Evolutionary conservation across 2,888 invertebrate species (phyloP).

Genomic region (Tetheella fluctuosa): DNA sequence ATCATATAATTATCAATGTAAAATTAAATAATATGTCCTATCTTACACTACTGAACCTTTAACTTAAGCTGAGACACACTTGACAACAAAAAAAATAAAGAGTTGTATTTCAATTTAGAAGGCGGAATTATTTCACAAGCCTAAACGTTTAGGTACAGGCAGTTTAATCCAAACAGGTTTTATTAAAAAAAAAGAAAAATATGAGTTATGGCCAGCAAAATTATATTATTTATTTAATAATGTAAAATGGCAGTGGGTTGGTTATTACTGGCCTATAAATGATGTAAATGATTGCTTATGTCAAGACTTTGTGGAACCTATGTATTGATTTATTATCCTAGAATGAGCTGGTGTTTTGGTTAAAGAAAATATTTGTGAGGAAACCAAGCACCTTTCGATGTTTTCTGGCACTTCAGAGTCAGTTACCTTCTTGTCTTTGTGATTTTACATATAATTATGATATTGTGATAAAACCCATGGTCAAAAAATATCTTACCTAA

Average conservation of each 20-base stretch:
- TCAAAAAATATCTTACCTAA: no score
- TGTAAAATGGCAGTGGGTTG: background rate
- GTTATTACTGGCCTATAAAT: background rate
- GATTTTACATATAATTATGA: no score
- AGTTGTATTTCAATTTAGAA: conserved; percentile 9
- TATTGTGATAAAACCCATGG: no score
- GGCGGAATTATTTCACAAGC: conserved; percentile 5
- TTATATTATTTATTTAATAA: background rate
- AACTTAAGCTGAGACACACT: background rate
- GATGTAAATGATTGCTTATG: background rate
- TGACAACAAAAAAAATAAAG: background rate
- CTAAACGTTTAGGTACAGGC: background rate
- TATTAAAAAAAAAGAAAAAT: background rate
- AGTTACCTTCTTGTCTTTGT: no score
- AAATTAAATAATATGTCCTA: no score
- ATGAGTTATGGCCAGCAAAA: background rate
- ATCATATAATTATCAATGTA: no score
- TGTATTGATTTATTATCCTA: no score
- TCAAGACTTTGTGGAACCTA: background rate
- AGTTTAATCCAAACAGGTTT: background rate
- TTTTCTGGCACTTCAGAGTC: no score
- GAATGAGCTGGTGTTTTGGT: no score
- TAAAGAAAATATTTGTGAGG: no score
- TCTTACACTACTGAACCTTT: background rate
- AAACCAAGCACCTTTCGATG: no score